These are phyloP conservation scores for Hirtodrosophila histrioides DNA, from an alignment of 2,888 invertebrate species.

Conservation along the genomic window DNA sequence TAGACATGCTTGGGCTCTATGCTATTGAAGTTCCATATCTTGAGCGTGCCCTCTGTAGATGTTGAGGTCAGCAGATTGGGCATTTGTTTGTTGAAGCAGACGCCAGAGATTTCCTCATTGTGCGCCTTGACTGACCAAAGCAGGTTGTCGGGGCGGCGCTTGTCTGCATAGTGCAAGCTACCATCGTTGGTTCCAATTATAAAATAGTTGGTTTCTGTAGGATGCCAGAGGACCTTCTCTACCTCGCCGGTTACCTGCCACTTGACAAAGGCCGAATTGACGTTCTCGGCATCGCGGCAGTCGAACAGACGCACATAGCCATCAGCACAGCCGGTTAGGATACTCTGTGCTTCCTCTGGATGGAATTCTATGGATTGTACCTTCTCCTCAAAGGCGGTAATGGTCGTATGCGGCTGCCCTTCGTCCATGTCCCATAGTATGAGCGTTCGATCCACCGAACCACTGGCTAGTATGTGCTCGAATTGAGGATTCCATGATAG, in stretches of 20 bases:
- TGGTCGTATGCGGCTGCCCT: conserved; percentile 90
- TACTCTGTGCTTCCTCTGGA: conserved; percentile 91
- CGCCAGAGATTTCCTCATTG: conserved; percentile 92
- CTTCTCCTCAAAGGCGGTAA: conserved; percentile 91
- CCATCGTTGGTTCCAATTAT: conserved; percentile 87
- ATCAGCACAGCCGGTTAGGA: conserved; percentile 94
- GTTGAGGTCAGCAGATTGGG: conserved; percentile 91
- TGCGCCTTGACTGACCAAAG: conserved; percentile 92
- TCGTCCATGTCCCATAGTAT: conserved; percentile 96
- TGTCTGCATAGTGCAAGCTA: conserved; percentile 90
- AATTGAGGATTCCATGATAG: conserved; percentile 94
- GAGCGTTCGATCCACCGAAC: conserved; percentile 94
- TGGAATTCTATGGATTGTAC: conserved; percentile 94
- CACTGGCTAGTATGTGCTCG: conserved; percentile 95
- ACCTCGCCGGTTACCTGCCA: conserved; percentile 92
- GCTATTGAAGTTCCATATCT: conserved; percentile 91
- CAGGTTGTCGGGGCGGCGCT: conserved; percentile 87
- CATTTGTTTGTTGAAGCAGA: conserved; percentile 89
- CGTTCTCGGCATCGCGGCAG: conserved; percentile 90
- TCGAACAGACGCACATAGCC: conserved; percentile 92
- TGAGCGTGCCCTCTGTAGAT: conserved; percentile 92
- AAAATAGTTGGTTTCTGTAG: conserved; percentile 90
- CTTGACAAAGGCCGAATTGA: conserved; percentile 82
- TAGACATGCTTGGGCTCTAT: conserved; percentile 78
- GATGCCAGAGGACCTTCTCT: conserved; percentile 94